Conservation (phyloP, 2,113 vertebrate species). For the Sarotherodon lohbergeri region DNA sequence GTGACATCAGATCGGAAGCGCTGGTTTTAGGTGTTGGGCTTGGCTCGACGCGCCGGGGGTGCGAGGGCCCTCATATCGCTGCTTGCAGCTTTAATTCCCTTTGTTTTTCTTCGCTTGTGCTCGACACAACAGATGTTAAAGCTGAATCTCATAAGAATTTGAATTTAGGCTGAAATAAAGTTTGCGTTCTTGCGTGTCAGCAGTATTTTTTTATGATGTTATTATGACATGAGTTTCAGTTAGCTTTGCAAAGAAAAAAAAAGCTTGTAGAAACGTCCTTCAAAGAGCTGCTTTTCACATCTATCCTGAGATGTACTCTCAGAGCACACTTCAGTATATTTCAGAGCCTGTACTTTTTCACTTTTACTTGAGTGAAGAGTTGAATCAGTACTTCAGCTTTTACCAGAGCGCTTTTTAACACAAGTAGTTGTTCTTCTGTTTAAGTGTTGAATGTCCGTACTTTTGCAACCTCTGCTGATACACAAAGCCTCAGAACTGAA, state of each 20-base stretch:
- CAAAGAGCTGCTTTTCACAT: background rate
- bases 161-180: background rate
- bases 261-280: background rate
- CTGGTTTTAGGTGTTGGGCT: too few relatives aligned
- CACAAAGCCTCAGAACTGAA: background rate
- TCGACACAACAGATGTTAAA: background rate
- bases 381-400: background rate
- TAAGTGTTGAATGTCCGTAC: background rate
- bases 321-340: background rate
- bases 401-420: background rate
- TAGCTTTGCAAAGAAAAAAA: background rate
- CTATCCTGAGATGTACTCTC: background rate
- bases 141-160: background rate
- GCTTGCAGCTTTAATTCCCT: background rate
- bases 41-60: too few relatives aligned
- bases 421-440: background rate
- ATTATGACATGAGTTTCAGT: background rate
- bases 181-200: background rate
- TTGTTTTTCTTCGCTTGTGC: background rate
- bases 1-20: too few relatives aligned
- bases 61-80: too few relatives aligned
- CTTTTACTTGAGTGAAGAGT: background rate
- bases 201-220: background rate
- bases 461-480: background rate
- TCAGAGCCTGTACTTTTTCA: background rate